Evolutionary conservation across 2,888 invertebrate species (phyloP), one percentile per base, ranked within the genome.

Genomic region (Theretra japonica): DNA sequence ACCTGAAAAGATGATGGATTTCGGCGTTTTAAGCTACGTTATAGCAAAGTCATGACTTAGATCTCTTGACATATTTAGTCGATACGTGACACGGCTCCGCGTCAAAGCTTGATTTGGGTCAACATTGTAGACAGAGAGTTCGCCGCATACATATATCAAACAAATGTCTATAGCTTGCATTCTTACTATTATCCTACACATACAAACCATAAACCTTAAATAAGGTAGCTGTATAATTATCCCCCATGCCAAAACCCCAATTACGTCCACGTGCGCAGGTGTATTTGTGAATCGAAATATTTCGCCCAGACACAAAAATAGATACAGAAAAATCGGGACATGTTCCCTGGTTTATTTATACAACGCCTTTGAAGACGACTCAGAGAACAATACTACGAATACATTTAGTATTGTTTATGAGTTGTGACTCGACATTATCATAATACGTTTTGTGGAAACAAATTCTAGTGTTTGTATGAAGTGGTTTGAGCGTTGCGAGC

Each of bases 251-350:
- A 5, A 23, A 65, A 23, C 5, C 17, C 15, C 15, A 4, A 65
- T 23, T 65, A 65, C 65, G 65, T 17, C 48, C 65, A 41, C 65
- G 41, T 65, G 5, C 0, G 11, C 65, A 65, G 65, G 48, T 65
- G 65, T 65, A 65, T 65, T 65, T 65, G 65, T 48, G 48, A 48
- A 65, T 65, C 41, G 65, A 48, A 62, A 65, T 41, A 48, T 65
- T 48, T 25, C 48, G 65, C 65, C 48, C 48, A 48, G 23, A 65
- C 48, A 65, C 21, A 28, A 25, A 48, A 41, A 65, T 65, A 65
- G 62, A 41, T 23, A 48, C 41, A 41, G 65, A 65, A 65, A 65
- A 65, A 65, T 62, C 62, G 62, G 62, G 48, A 65, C 48, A 65
- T 48, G 41, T 65, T 15, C 23, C 65, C 41, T 48, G 17, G 65